phyloP scores from a whole-genome alignment of 2,888 invertebrate species.

The Trichogramma dendrolimi region DNA sequence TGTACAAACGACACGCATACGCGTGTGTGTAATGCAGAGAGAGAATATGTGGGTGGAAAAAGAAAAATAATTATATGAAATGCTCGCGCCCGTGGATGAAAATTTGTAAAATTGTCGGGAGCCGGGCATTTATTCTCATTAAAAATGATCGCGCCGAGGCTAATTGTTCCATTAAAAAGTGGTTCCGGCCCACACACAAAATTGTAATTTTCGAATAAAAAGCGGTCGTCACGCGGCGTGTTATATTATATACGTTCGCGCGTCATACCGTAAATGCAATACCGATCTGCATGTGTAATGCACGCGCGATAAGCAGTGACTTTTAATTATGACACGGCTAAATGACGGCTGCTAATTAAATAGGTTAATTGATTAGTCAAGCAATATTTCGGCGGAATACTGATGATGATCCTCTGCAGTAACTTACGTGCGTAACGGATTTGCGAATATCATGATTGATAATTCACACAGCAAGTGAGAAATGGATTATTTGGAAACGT shows the following conservation, averaged over 20 bases:
- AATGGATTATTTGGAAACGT: no score
- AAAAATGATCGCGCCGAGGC: constrained; percentile 28
- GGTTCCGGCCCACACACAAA: constrained; percentile 12
- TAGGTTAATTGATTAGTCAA: constrained; percentile 28
- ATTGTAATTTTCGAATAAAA: no score
- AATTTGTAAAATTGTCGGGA: no score
- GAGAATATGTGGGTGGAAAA: neutral
- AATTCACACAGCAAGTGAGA: no score
- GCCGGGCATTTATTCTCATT: constrained; percentile 25
- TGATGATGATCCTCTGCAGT: no score
- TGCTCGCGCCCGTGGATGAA: neutral
- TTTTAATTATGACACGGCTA: constrained; percentile 24
- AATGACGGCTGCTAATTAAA: constrained; percentile 23
- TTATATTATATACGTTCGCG: constrained; percentile 25
- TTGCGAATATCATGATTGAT: no score
- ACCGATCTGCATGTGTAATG: constrained; percentile 5
- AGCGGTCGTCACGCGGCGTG: neutral
- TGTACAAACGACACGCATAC: neutral
- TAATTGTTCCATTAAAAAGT: constrained; percentile 29
- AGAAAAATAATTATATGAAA: constrained; percentile 27
- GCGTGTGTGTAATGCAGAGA: neutral
- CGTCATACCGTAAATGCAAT: constrained; percentile 17
- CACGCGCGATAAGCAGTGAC: constrained; percentile 13
- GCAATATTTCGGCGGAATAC: neutral
- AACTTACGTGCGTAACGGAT: no score